Evolutionary conservation across 2,888 invertebrate genomes (phyloP).

Genomic region (Oligia latruncula): DNA sequence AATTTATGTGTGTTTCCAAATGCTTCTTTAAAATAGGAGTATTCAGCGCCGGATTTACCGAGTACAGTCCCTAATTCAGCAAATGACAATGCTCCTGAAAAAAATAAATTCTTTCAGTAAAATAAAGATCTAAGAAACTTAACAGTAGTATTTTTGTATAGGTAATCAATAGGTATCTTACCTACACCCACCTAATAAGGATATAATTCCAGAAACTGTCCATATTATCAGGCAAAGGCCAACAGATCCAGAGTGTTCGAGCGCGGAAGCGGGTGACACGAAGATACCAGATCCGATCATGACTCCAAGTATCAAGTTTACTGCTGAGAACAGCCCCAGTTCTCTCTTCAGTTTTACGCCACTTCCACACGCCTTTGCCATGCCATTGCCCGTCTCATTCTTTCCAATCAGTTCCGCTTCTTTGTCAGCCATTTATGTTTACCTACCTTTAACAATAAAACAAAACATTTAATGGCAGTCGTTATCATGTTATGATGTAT

Average conservation of each 20-base stretch:
- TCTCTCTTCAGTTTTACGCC: constrained; percentile 93
- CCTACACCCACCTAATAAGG: constrained; percentile 93
- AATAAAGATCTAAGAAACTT: not conserved
- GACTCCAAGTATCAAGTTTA: constrained; percentile 95
- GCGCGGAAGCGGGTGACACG: constrained; percentile 94
- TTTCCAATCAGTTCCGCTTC: constrained; percentile 73
- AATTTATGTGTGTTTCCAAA: constrained; percentile 92
- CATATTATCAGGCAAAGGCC: constrained; percentile 95
- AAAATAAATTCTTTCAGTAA: not conserved
- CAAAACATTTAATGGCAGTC: constrained; percentile 25
- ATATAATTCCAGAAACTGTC: constrained; percentile 94
- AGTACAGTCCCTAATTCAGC: constrained; percentile 95
- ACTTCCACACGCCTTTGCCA: constrained; percentile 73
- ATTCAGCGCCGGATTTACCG: constrained; percentile 95
- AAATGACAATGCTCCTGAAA: constrained; percentile 94
- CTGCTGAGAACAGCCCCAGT: constrained; percentile 94
- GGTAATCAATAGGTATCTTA: constrained; percentile 73
- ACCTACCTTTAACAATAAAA: constrained; percentile 72
- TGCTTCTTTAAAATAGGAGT: constrained; percentile 94
- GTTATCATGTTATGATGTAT: constrained; percentile 29
- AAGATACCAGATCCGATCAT: constrained; percentile 98
- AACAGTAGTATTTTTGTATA: not conserved
- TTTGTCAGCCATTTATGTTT: constrained; percentile 74
- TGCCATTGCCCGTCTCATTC: constrained; percentile 68
- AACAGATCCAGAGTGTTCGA: constrained; percentile 94